Evolutionary conservation across 2,888 invertebrate genomes (phyloP), one percentile per base, ranked within the genome.

Genomic region (Troglohyphantes excavatus): DNA sequence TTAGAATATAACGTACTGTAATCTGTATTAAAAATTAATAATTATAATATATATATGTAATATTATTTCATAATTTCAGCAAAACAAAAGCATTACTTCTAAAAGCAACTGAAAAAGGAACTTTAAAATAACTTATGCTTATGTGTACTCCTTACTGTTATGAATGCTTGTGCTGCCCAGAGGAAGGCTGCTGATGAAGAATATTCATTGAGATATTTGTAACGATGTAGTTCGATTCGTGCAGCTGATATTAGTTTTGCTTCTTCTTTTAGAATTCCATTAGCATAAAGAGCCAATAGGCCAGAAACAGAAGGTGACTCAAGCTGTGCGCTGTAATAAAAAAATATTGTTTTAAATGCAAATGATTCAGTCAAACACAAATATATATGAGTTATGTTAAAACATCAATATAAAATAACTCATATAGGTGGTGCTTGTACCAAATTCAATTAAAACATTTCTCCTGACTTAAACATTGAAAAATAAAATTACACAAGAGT

Each of bases 181-280:
- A 97, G 94, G 91, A 95, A 95, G 2, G 96, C 95, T 90, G 96
- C 94, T 92, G 96, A 96, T 92, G 95, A 95, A 73, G 95, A 95
- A 93, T 95, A 95, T 82, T 95, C 94, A 68, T 94, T 93, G 84
- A 95, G 94, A 92, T 95, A 95, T 92, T 95, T 95, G 92, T 95
- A 95, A 72, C 94, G 94, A 79, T 95, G 94, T 46, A 98, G 94
- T 93, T 97, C 97, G 79, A 95, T 94, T 17, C 97, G 93, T 82
- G 96, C 96, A 78, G 97, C 94, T 91, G 95, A 95, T 1, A 96
- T 95, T 79, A 98, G 94, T 92, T 96, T 95, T 85, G 94, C 93
- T 93, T 98, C 97, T 39, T 95, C 94, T 93, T 97, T 96, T 17
- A 97, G 94, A 90, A 97, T 94, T 17, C 97, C 97, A 73, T 97